Conservation (phyloP, 2,888 invertebrate species). For the Capitulum mitella region DNA sequence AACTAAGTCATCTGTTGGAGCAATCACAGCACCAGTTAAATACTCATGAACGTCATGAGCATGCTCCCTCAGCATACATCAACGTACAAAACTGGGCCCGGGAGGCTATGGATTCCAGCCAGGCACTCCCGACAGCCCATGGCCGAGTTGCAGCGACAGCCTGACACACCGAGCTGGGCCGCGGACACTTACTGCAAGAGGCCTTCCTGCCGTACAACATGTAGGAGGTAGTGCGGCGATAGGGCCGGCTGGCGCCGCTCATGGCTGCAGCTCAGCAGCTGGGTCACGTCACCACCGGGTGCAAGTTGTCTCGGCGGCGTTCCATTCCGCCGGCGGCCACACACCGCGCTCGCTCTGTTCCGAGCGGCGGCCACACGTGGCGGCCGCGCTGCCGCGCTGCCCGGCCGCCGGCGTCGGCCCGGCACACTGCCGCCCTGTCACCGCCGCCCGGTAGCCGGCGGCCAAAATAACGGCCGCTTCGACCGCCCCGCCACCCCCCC, state of each 20-base stretch:
- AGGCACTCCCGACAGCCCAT: no score
- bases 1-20: no score
- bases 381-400: neutral
- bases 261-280: neutral
- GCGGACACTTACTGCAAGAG: neutral
- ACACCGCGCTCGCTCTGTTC: neutral
- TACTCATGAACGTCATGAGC: no score
- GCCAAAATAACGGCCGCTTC: conserved; percentile 20
- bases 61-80: no score
- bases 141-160: no score
- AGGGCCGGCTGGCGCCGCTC: neutral
- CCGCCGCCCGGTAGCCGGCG: neutral
- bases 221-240: conserved; percentile 11
- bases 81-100: no score
- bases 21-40: no score
- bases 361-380: neutral
- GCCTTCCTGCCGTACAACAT: conserved; percentile 14
- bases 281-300: neutral
- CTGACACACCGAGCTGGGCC: no score
- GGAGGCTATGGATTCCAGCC: no score
- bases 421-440: neutral
- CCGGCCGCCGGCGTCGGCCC: neutral
- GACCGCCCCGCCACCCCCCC: neutral
- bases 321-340: neutral
- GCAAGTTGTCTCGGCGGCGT: neutral